A percentile compares a stretch with the other conserved stretches of the same genome.
Evolutionary conservation across 2,113 vertebrate genomes (phyloP).

Genomic region (Tragelaphus imberbis): DNA sequence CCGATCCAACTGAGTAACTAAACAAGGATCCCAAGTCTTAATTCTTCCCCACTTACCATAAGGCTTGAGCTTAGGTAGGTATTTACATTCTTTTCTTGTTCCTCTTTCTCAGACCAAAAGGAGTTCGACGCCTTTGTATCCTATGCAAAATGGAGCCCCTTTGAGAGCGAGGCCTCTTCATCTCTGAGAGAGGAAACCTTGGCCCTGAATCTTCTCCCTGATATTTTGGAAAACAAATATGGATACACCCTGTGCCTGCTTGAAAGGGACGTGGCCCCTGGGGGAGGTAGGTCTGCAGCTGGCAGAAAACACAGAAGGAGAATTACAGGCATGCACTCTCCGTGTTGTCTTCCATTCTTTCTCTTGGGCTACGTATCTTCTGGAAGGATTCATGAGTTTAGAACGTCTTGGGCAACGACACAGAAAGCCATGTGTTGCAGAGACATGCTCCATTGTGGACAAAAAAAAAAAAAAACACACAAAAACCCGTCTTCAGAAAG

Average conservation of each 20-base stretch:
- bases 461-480: background rate
- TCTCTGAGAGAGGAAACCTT: conserved; percentile 76
- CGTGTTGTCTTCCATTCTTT: background rate
- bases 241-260: conserved; percentile 88
- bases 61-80: background rate
- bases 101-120: conserved; percentile 79
- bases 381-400: background rate
- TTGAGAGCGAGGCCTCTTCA: conserved; percentile 2
- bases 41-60: background rate
- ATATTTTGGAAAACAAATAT: conserved; percentile 85
- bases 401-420: background rate
- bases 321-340: no score
- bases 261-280: conserved; percentile 90
- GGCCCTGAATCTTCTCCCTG: conserved; percentile 81
- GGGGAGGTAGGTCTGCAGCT: conserved; percentile 83
- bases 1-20: background rate
- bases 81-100: background rate
- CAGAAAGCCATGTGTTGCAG: background rate
- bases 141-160: conserved; percentile 75
- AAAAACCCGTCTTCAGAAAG: background rate
- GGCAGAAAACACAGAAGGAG: background rate
- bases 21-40: background rate
- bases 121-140: conserved; percentile 91
- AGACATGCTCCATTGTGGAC: background rate
- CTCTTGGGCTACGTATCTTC: background rate